Evolutionary conservation across 2,888 invertebrate species (phyloP).

Genomic region (Bombylius discolor): DNA sequence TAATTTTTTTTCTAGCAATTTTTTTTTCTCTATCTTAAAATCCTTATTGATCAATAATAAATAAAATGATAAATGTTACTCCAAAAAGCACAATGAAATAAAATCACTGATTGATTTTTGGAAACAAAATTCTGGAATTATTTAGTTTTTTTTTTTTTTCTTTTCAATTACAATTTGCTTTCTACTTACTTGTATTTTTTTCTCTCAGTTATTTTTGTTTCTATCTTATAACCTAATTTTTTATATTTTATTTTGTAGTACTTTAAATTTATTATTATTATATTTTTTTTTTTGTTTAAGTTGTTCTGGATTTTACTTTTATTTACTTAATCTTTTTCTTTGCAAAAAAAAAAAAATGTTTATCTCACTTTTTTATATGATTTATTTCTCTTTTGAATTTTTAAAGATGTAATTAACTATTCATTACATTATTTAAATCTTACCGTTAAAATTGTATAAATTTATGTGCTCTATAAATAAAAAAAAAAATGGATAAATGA

Average conservation of each 20-base stretch:
- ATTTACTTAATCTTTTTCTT: background rate
- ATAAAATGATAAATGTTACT: background rate
- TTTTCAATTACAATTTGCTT: background rate
- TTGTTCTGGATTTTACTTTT: background rate
- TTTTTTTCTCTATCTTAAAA: background rate
- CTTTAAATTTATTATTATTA: background rate
- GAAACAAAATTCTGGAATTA: background rate
- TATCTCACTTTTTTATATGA: background rate
- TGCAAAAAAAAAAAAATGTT: background rate
- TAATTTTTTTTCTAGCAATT: background rate
- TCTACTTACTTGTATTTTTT: background rate
- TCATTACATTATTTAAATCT: slow-evolving; percentile 8
- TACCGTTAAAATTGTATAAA: slow-evolving; percentile 16
- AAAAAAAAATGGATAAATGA: slow-evolving; percentile 17
- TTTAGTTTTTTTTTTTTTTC: background rate
- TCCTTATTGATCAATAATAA: background rate
- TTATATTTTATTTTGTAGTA: background rate
- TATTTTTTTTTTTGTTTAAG: background rate
- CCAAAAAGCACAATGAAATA: background rate
- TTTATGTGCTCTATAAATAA: slow-evolving; percentile 21
- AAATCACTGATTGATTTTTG: background rate
- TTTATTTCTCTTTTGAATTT: background rate
- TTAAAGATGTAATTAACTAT: slow-evolving; percentile 4
- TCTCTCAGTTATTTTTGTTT: background rate
- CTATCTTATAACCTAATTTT: background rate